Conservation (phyloP, 2,797 vertebrate species). For the Melanotaenia parkinsoni region DNA sequence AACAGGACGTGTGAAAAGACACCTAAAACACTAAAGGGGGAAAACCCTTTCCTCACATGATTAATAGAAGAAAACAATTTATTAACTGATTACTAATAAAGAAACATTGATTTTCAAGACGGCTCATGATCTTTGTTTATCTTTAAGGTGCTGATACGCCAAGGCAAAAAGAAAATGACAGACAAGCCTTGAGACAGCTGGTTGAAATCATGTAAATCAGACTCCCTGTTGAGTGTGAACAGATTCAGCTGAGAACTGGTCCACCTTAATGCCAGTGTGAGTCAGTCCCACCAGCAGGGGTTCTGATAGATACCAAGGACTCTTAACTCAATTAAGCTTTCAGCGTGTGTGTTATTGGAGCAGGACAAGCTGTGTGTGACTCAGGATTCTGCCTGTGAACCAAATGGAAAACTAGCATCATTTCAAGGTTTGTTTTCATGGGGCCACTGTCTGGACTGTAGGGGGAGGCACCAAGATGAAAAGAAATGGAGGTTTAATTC, state of each 20-base stretch:
- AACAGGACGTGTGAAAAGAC: background rate
- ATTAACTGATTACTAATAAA: background rate
- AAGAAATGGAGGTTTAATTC: slow-evolving; percentile 44
- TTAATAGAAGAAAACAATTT: slow-evolving; percentile 1
- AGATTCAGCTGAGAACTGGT: slow-evolving; percentile 47
- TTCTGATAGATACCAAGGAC: slow-evolving; percentile 45
- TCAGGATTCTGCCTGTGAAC: slow-evolving; percentile 66
- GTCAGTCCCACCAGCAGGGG: slow-evolving; percentile 63
- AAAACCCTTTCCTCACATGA: background rate
- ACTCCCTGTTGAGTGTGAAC: slow-evolving; percentile 48
- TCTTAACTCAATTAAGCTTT: slow-evolving; percentile 63
- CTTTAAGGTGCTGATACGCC: background rate
- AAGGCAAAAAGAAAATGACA: background rate
- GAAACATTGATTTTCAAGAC: background rate
- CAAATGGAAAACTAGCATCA: slow-evolving; percentile 68
- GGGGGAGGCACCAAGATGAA: slow-evolving; percentile 41
- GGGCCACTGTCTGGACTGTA: slow-evolving; percentile 50
- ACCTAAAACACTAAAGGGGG: background rate
- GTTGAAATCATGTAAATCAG: slow-evolving; percentile 46
- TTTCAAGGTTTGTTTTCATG: slow-evolving; percentile 50
- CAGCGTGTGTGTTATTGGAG: slow-evolving; percentile 59
- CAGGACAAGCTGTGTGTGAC: slow-evolving; percentile 53
- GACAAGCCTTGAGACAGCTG: slow-evolving; percentile 40
- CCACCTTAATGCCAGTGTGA: slow-evolving; percentile 64
- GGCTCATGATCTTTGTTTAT: background rate